Conservation (phyloP, 2,888 invertebrate species). For the Therioaphis trifolii region DNA sequence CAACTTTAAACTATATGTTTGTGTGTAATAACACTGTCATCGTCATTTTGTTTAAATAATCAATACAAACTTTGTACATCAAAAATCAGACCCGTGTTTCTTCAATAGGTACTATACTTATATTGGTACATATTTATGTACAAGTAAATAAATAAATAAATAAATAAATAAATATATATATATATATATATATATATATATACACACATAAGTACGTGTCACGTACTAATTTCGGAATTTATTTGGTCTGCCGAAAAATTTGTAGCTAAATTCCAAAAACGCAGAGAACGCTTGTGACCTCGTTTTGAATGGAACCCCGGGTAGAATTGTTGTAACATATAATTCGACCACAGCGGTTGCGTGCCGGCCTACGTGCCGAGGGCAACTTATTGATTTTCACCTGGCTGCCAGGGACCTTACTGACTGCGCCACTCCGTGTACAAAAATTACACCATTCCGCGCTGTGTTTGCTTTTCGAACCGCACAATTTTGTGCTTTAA, state of each 20-base stretch:
- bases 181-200: too few relatives aligned
- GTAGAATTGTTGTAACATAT: slow-evolving; percentile 55
- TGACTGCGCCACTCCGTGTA: slow-evolving; percentile 49
- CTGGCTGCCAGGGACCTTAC: slow-evolving; percentile 51
- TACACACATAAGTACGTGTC: background rate
- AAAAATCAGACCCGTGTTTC: too few relatives aligned
- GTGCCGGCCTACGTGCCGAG: slow-evolving; percentile 60
- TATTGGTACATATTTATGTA: too few relatives aligned
- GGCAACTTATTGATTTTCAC: slow-evolving; percentile 63
- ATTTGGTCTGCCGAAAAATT: background rate
- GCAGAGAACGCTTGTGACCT: slow-evolving; percentile 36
- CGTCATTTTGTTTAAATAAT: too few relatives aligned
- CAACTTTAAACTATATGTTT: too few relatives aligned
- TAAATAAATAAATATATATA: too few relatives aligned
- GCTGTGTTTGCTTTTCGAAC: slow-evolving; percentile 41
- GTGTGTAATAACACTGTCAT: too few relatives aligned
- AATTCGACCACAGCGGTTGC: slow-evolving; percentile 59
- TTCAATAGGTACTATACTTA: too few relatives aligned
- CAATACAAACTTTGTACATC: too few relatives aligned
- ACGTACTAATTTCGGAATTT: too few relatives aligned
- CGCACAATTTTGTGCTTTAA: background rate
- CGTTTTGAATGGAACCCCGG: slow-evolving; percentile 36
- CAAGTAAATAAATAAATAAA: too few relatives aligned
- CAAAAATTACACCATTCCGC: slow-evolving; percentile 41
- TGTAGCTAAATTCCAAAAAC: background rate